Percentiles rank a stretch among this genome's conserved stretches.
Conservation (phyloP, 2,113 vertebrate species). For the Cygnus atratus region DNA sequence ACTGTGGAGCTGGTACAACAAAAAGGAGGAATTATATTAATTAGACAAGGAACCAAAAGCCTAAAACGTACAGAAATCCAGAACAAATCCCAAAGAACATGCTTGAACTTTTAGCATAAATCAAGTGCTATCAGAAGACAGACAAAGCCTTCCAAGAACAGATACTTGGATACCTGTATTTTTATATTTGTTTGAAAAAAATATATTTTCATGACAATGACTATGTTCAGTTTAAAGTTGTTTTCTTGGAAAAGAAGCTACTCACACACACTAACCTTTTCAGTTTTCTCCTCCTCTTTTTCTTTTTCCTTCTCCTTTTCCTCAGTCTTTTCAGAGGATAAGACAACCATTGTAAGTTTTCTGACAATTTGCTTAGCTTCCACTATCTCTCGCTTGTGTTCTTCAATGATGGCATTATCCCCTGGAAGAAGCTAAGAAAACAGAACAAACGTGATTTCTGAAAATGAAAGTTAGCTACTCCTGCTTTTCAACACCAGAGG, state of each 20-base stretch:
- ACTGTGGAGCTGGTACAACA: neutral
- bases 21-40: neutral
- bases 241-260: neutral
- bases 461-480: neutral
- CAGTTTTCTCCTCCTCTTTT: slow-evolving; percentile 87
- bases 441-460: neutral
- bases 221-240: neutral
- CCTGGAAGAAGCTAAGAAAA: slow-evolving; percentile 87
- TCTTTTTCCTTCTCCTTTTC: slow-evolving; percentile 91
- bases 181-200: neutral
- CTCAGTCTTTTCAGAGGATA: slow-evolving; percentile 90
- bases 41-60: neutral
- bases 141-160: accelerated
- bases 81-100: neutral
- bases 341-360: slow-evolving; percentile 94
- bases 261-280: slow-evolving; percentile 73
- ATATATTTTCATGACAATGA: neutral
- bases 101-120: neutral
- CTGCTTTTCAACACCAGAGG: neutral
- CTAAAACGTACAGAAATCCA: neutral
- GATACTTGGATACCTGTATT: neutral
- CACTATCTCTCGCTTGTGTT: slow-evolving; percentile 90
- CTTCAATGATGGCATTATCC: slow-evolving; percentile 90
- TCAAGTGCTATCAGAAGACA: neutral
- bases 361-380: slow-evolving; percentile 96